These are phyloP conservation scores for Drosophila paramelanica DNA, from an alignment of 2,888 invertebrate genomes.

Conservation along the genomic window DNA sequence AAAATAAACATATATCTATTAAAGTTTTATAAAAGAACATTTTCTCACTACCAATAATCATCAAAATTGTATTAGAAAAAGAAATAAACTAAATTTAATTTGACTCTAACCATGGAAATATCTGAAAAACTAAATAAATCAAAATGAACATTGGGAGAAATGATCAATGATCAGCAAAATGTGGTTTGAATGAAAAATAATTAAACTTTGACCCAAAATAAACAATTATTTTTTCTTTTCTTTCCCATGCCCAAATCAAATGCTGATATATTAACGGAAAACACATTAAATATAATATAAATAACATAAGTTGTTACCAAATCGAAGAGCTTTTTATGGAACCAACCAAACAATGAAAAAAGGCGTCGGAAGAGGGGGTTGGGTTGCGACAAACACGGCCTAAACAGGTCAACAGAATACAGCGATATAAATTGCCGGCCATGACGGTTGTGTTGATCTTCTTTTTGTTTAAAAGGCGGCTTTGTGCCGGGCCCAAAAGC, in stretches of 20 bases:
- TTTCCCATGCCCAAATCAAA: neutral
- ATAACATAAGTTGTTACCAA: neutral
- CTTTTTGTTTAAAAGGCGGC: conserved; percentile 35
- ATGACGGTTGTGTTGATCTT: conserved; percentile 69
- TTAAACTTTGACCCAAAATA: neutral
- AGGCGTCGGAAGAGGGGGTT: neutral
- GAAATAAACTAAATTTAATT: neutral
- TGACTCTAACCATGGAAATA: no score
- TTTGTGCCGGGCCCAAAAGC: conserved; percentile 31
- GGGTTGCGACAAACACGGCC: neutral
- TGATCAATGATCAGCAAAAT: neutral
- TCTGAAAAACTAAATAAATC: neutral
- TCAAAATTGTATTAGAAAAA: neutral
- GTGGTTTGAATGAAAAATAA: neutral
- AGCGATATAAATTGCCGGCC: conserved; percentile 66
- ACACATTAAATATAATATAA: conserved; percentile 28
- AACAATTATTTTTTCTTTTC: neutral
- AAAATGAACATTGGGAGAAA: neutral
- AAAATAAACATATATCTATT: no score
- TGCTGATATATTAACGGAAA: conserved; percentile 15
- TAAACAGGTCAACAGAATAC: conserved; percentile 30
- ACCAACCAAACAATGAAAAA: neutral
- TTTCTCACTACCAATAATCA: no score
- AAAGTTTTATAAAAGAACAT: no score
- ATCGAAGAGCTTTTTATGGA: conserved; percentile 6